Conservation (phyloP, 2,888 invertebrate genomes). For the Drosophila hawaiiensis region DNA sequence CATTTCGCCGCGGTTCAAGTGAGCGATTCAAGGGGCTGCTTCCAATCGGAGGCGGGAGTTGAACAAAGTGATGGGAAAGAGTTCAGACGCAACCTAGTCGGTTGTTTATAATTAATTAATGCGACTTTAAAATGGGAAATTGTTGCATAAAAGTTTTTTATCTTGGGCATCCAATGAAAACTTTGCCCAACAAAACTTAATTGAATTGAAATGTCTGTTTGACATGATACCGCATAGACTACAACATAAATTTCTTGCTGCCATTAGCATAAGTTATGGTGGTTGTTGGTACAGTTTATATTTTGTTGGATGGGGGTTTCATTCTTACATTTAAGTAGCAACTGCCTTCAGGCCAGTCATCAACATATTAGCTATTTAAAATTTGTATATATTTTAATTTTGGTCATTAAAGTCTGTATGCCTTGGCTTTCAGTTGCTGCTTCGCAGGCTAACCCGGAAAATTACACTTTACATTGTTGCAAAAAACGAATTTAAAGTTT, state of each 20-base stretch:
- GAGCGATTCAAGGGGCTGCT: background rate
- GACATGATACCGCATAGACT: conserved; percentile 66
- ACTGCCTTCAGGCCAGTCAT: conserved; percentile 20
- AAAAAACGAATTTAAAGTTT: background rate
- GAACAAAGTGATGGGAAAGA: conserved; percentile 9
- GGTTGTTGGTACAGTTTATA: conserved; percentile 19
- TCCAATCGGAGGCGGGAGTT: background rate
- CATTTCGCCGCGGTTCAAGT: conserved; percentile 18
- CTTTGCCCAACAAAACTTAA: conserved; percentile 71
- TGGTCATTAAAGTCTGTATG: conserved; percentile 1
- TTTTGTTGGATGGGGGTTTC: conserved; percentile 19
- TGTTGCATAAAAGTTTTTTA: conserved; percentile 47
- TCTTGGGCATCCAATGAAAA: conserved; percentile 39
- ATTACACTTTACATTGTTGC: background rate
- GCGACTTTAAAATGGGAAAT: conserved; percentile 43
- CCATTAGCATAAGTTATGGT: conserved; percentile 40
- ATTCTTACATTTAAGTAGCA: conserved; percentile 11
- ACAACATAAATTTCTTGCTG: conserved; percentile 44
- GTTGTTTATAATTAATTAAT: conserved; percentile 63
- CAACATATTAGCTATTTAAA: conserved; percentile 35
- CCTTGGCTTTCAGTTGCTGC: background rate
- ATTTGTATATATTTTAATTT: conserved; percentile 1
- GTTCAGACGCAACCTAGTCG: background rate
- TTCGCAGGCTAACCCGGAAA: background rate
- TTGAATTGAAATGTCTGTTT: conserved; percentile 80